Evolutionary conservation across 2,797 vertebrate genomes (phyloP), one percentile per base, ranked within the genome.

Genomic region (Remorina albescens): DNA sequence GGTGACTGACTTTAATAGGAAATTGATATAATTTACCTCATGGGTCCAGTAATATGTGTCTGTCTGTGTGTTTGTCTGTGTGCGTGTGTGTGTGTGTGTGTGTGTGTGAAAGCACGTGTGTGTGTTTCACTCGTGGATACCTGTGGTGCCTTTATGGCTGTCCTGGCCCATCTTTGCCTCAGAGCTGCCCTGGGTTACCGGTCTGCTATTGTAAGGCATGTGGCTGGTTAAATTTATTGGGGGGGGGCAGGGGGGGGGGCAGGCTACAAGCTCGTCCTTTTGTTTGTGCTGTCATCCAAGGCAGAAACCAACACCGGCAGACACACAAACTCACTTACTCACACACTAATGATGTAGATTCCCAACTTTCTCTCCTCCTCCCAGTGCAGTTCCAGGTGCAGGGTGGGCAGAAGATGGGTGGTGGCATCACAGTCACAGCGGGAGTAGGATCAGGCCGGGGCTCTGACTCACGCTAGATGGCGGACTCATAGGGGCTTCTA

Each of bases 161-260:
- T 73, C 72, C 71, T 56, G 19, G 82, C 68, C 85, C 65, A 26
- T 84, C 86, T 83, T 66, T 78, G 85, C 85, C 68, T 74, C 74
- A 69, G 75, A 34, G 86, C 95, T 85, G 79, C 93, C 90, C 88
- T 4, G 85, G 89, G 93, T 90, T 91, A 93, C 93, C 44, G 32
- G 62, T 78, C 81, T 83, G 82, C 81, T 86, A 82, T 78, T 49
- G 78, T 64, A 81, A 90, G 90, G 94, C 90, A 95, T 95, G 90
- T 47, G 80, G 88, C 92, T 90, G 91, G 89, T 94, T 90, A 93
- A 92, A 94, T 94, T 95, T 94, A 95, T 92, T n/a, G n/a, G n/a
- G n/a, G n/a, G n/a, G n/a, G 82, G 88, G 88, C 68, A 76, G 84
- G 81, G 82, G 36, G 62, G 80, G 82, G 65, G 71, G 67, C 36